These are phyloP conservation scores for Neocloeon triangulifer DNA, from an alignment of 1,140 invertebrate species.

Conservation along the genomic window DNA sequence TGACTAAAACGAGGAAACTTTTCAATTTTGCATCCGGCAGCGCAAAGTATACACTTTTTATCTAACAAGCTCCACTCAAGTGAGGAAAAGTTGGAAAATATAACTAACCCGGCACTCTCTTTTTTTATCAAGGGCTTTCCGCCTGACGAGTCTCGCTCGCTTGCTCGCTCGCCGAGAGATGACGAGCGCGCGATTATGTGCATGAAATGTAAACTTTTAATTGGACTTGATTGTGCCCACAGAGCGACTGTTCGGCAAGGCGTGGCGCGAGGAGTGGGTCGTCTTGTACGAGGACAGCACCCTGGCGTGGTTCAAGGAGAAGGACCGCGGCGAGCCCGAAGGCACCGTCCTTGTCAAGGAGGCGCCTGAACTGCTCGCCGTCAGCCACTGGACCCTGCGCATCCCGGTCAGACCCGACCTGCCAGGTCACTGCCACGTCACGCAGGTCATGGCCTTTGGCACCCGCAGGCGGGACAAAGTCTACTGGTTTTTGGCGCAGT, in stretches of 20 bases:
- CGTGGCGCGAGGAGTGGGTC: conserved; percentile 60
- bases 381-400: conserved; percentile 44
- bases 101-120: too few relatives aligned
- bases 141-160: too few relatives aligned
- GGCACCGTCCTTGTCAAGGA: conserved; percentile 38
- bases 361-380: conserved; percentile 53
- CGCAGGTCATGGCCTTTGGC: conserved; percentile 46
- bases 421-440: conserved; percentile 33
- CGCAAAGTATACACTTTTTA: too few relatives aligned
- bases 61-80: too few relatives aligned
- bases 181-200: too few relatives aligned
- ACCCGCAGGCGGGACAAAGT: conserved; percentile 28
- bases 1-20: too few relatives aligned
- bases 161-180: too few relatives aligned
- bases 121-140: too few relatives aligned
- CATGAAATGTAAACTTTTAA: too few relatives aligned
- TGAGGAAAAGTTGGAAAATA: too few relatives aligned
- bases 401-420: conserved; percentile 42
- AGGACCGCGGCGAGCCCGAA: conserved; percentile 20
- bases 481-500: conserved; percentile 36
- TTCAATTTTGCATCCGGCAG: too few relatives aligned
- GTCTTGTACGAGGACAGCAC: conserved; percentile 57
- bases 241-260: conserved; percentile 50
- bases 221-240: conserved; percentile 16
- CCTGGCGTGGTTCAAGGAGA: conserved; percentile 52